Evolutionary conservation across 1,140 invertebrate species (phyloP).

Genomic region (Euwallacea fornicatus): DNA sequence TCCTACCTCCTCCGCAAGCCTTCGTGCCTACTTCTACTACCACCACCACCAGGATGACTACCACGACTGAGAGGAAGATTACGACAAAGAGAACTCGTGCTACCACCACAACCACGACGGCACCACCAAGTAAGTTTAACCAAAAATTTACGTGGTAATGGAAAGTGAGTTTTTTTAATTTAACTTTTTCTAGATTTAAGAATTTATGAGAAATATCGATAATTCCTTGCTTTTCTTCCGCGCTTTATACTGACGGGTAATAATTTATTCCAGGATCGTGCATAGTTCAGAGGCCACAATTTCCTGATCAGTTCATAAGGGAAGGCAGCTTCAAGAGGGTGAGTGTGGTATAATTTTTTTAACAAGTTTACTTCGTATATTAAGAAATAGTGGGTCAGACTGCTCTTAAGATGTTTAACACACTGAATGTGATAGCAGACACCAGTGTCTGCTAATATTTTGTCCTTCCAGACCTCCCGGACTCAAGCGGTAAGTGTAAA

Average conservation of each 20-base stretch:
- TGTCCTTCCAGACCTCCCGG: no score
- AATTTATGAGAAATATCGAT: no score
- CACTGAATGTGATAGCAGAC: no score
- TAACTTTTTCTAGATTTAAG: not conserved
- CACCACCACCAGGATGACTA: conserved; percentile 53
- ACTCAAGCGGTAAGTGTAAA: no score
- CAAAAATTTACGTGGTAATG: not conserved
- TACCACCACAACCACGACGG: conserved; percentile 65
- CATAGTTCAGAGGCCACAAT: conserved; percentile 75
- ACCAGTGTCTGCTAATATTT: no score
- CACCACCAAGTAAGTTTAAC: conserved; percentile 66
- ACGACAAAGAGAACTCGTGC: conserved; percentile 58
- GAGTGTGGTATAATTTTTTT: conserved; percentile 50
- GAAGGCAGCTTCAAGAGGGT: conserved; percentile 75
- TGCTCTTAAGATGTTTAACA: no score
- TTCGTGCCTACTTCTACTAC: conserved; percentile 49
- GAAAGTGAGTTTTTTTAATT: not conserved
- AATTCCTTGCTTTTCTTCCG: no score
- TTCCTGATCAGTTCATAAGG: conserved; percentile 71
- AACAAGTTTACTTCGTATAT: no score
- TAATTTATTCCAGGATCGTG: conserved; percentile 66
- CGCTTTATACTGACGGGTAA: no score
- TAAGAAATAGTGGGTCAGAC: no score
- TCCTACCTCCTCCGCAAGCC: conserved; percentile 48
- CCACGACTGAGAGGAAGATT: conserved; percentile 58